Evolutionary conservation across 2,797 vertebrate genomes (phyloP).

Genomic region (Semaprochilodus insignis): DNA sequence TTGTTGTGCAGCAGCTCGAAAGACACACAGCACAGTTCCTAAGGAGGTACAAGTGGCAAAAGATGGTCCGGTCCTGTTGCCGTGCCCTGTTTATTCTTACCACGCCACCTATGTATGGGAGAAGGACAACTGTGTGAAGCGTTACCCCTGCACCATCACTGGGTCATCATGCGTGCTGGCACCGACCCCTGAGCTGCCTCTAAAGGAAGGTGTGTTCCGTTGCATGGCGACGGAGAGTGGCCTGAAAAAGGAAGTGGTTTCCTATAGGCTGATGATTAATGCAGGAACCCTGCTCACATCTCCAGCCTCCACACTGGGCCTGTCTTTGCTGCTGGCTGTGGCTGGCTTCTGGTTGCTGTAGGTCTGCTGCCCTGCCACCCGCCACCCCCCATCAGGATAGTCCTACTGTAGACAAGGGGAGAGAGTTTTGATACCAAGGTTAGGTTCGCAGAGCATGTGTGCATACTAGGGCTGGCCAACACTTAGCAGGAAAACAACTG

Average conservation of each 20-base stretch:
- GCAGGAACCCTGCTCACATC: slow-evolving; percentile 70
- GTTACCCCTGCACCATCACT: slow-evolving; percentile 81
- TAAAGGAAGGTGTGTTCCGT: slow-evolving; percentile 82
- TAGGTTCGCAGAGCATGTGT: slow-evolving; percentile 76
- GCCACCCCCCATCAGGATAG: slow-evolving; percentile 17
- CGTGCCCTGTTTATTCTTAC: slow-evolving; percentile 83
- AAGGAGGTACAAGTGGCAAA: slow-evolving; percentile 75
- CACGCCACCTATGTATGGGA: slow-evolving; percentile 86
- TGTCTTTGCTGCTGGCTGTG: slow-evolving; percentile 73
- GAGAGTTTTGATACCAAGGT: slow-evolving; percentile 61
- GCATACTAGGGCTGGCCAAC: slow-evolving; percentile 60
- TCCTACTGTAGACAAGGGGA: slow-evolving; percentile 16
- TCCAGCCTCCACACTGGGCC: slow-evolving; percentile 70
- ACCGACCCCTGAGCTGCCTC: slow-evolving; percentile 72
- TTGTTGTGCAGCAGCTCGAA: slow-evolving; percentile 66
- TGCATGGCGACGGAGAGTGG: slow-evolving; percentile 84
- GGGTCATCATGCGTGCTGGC: slow-evolving; percentile 83
- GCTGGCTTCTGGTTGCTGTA: slow-evolving; percentile 80
- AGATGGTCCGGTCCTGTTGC: slow-evolving; percentile 79
- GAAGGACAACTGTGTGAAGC: slow-evolving; percentile 78
- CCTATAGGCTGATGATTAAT: slow-evolving; percentile 79
- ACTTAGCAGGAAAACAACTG: slow-evolving; percentile 31
- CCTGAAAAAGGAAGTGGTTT: slow-evolving; percentile 82
- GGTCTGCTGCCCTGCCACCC: slow-evolving; percentile 50
- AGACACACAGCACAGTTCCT: slow-evolving; percentile 75